Evolutionary conservation across 1,140 invertebrate genomes (phyloP), one percentile per base, ranked within the genome.

Genomic region (Trypoxylus dichotomus): DNA sequence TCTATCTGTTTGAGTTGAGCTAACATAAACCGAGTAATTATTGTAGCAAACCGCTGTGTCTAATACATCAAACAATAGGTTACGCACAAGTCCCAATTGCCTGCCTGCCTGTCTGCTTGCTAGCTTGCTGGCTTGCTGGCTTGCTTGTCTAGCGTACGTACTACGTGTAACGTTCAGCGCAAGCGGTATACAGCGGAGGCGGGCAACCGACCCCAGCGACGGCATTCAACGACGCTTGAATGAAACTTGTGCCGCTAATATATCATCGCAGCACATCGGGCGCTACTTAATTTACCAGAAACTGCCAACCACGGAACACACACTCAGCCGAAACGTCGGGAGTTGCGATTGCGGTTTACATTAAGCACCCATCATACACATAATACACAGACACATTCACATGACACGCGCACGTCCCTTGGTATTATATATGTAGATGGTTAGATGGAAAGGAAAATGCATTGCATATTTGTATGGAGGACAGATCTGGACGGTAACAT

Each of bases 1-100:
- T 75, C 74, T 75, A 54, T 42, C 21, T 54, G 74, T 75, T 75
- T 75, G 74, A 54, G 43, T 47, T 54, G 43, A 47, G 74, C 74
- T 29, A 43, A 75, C 43, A 54, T 75, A 75, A 75, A 75, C 74
- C 74, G 15, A 54, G 74, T 54, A 75, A 75, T 75, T 75, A 75
- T 75, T 47, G 74, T 75, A 54, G 41, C 74, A 75, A 75, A 75
- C 74, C 74, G 43, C 74, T 54, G 74, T 75, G 74, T 54, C 43
- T 75, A 75, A 75, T 75, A 75, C 43, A 54, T 75, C 74, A 75
- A 75, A 75, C 74, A 75, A 75, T 75, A 75, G 74, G 74, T 43
- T 75, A 75, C 41, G 74, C 41, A 74, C 60, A 15, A 68, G 7
- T 68, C 60, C 60, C 60, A 29, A 68, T 68, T 29, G 27, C 60